These are phyloP conservation scores for Ichneumoninae sp. DNA, from an alignment of 2,888 invertebrate genomes.

Conservation along the genomic window DNA sequence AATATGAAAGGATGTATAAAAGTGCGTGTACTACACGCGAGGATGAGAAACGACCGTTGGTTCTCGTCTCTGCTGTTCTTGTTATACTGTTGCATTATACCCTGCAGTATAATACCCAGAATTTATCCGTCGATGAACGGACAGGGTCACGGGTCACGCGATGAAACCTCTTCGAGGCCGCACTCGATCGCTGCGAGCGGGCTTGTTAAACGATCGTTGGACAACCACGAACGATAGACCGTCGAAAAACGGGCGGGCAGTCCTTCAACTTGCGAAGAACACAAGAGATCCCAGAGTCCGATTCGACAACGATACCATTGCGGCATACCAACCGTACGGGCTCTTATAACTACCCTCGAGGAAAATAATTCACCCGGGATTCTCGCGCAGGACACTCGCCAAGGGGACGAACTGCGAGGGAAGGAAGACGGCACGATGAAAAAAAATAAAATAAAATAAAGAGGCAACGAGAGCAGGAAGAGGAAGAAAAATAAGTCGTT, in stretches of 20 bases:
- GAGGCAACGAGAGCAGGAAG: conserved; percentile 32
- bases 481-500: conserved; percentile 39
- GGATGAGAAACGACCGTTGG: conserved; percentile 62
- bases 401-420: conserved; percentile 24
- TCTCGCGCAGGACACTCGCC: conserved; percentile 52
- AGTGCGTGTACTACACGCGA: conserved; percentile 43
- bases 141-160: conserved; percentile 57
- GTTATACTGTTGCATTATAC: conserved; percentile 42
- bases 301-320: conserved; percentile 59
- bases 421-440: conserved; percentile 15
- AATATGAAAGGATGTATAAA: conserved; percentile 53
- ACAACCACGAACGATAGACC: conserved; percentile 16
- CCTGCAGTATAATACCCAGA: conserved; percentile 34
- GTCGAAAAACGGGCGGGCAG: conserved; percentile 13
- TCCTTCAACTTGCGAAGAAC: conserved; percentile 18
- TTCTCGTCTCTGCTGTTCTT: conserved; percentile 43
- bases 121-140: conserved; percentile 57
- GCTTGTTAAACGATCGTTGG: conserved; percentile 49
- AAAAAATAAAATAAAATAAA: conserved; percentile 1
- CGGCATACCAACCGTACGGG: background rate
- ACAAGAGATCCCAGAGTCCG: conserved; percentile 47
- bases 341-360: conserved; percentile 26
- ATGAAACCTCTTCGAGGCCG: conserved; percentile 23
- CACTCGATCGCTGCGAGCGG: background rate
- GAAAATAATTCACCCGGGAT: conserved; percentile 50